These are phyloP conservation scores for Callionymus lyra DNA, from an alignment of 2,113 vertebrate species.

Conservation along the genomic window DNA sequence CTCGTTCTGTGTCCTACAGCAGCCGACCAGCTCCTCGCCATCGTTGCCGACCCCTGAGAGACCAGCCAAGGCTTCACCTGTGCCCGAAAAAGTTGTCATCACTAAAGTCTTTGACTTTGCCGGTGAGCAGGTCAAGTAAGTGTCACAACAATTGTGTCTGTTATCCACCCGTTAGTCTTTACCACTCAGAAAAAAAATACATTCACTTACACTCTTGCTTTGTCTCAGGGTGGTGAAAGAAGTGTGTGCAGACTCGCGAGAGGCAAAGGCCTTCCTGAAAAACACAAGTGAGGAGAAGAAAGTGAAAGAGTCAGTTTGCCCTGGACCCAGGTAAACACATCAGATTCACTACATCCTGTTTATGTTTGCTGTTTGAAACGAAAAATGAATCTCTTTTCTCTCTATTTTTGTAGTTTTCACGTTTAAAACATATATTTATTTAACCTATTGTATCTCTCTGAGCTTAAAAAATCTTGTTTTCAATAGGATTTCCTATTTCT, in stretches of 20 bases:
- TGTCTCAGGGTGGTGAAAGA: slow-evolving; percentile 84
- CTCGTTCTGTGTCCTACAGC: too few relatives aligned
- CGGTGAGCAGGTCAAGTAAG: slow-evolving; percentile 88
- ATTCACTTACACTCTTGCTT: not conserved
- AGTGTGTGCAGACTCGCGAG: slow-evolving; percentile 80
- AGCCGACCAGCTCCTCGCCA: too few relatives aligned
- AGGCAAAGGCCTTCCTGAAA: slow-evolving; percentile 81
- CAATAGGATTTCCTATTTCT: too few relatives aligned
- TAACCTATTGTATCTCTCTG: too few relatives aligned
- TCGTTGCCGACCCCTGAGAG: too few relatives aligned
- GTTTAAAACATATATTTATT: too few relatives aligned
- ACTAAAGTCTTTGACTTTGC: slow-evolving; percentile 93
- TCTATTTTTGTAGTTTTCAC: too few relatives aligned
- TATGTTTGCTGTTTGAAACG: too few relatives aligned
- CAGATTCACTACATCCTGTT: not conserved
- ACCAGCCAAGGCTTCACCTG: too few relatives aligned
- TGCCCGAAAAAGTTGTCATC: slow-evolving; percentile 71
- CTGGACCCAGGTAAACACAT: slow-evolving; percentile 55
- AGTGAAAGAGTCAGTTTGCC: slow-evolving; percentile 1
- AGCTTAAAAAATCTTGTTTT: too few relatives aligned
- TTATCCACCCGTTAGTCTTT: not conserved
- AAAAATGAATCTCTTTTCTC: too few relatives aligned
- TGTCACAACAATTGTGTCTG: not conserved
- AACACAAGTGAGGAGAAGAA: slow-evolving; percentile 5
- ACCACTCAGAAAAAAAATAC: not conserved